Evolutionary conservation across 2,113 vertebrate genomes (phyloP), one percentile per base, ranked within the genome.

Genomic region (Anoura caudifer): DNA sequence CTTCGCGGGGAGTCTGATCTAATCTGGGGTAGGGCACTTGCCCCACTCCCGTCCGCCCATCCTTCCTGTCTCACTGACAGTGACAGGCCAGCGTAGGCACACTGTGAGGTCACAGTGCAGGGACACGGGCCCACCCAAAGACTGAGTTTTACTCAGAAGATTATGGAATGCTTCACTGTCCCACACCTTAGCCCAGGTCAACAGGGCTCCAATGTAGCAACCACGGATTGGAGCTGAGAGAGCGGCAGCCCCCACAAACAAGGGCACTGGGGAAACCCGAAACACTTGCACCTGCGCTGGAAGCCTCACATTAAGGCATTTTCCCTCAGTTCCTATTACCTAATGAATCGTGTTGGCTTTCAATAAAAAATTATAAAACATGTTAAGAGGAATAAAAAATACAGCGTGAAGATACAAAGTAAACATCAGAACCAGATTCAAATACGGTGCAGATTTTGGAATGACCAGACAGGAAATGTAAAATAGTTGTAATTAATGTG

Each of bases 151-250:
- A 26, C 36, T 52, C 28, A 11, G 33, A 80, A 59, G 24, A 16
- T 38, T 69, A 10, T 5, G 54, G 22, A 69, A 11, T 3, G 1
- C 15, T 36, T 63, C 47, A 19, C 16, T 22, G 52, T 3, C 31
- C 14, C 1, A 1, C 7, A 24, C 14, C 7, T 7, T 5, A 22
- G 20, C 33, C 2, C 5, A 17, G 2, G 2, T 4, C 26, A 50
- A 4, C 36, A 65, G 28, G 24, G 16, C 38, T 36, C 8, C 4
- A 26, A 13, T 1, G 3, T 4, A 9, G 3, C 4, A 47, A 4
- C 1, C 19, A 3, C 3, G 24, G 22, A 19, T 17, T 22, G 47
- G 1, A 31, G 36, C 15, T 15, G 7, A 8, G 15, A 65, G 36
- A 26, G 19, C 43, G 20, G 15, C 56, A 24, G 17, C 38, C 26